phyloP scores from a whole-genome alignment of 2,797 vertebrate species.

The Linurgus olivaceus region DNA sequence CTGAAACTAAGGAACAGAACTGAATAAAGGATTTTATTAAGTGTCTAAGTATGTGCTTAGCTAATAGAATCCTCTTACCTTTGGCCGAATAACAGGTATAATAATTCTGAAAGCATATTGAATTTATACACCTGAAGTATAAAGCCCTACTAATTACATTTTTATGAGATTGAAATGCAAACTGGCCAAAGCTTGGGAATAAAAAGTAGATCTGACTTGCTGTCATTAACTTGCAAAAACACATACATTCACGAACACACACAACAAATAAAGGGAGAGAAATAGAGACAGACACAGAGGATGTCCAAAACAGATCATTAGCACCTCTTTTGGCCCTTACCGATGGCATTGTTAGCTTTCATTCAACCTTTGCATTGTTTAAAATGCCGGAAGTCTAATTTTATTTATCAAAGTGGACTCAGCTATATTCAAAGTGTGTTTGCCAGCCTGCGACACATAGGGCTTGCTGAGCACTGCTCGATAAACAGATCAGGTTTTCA shows the following conservation, averaged over 20 bases:
- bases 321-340: slow-evolving; percentile 33
- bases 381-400: slow-evolving; percentile 16
- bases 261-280: background rate
- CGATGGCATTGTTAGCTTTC: slow-evolving; percentile 10
- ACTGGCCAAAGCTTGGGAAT: slow-evolving; percentile 48
- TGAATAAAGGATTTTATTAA: slow-evolving; percentile 42
- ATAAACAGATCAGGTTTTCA: slow-evolving; percentile 60
- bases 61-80: slow-evolving; percentile 63
- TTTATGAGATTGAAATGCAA: slow-evolving; percentile 51
- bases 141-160: slow-evolving; percentile 48
- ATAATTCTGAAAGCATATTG: slow-evolving; percentile 61
- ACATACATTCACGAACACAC: background rate
- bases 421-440: slow-evolving; percentile 7
- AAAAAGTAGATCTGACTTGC: slow-evolving; percentile 51
- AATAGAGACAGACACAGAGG: background rate
- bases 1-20: slow-evolving; percentile 53
- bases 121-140: slow-evolving; percentile 38
- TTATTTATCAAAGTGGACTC: slow-evolving; percentile 20
- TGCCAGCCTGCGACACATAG: slow-evolving; percentile 9
- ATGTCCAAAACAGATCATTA: background rate
- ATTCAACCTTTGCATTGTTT: slow-evolving; percentile 54
- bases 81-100: slow-evolving; percentile 60
- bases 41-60: slow-evolving; percentile 66
- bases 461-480: slow-evolving; percentile 43
- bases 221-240: slow-evolving; percentile 27